phyloP scores from a whole-genome alignment of 2,888 invertebrate genomes.

The Achlya flavicornis region DNA sequence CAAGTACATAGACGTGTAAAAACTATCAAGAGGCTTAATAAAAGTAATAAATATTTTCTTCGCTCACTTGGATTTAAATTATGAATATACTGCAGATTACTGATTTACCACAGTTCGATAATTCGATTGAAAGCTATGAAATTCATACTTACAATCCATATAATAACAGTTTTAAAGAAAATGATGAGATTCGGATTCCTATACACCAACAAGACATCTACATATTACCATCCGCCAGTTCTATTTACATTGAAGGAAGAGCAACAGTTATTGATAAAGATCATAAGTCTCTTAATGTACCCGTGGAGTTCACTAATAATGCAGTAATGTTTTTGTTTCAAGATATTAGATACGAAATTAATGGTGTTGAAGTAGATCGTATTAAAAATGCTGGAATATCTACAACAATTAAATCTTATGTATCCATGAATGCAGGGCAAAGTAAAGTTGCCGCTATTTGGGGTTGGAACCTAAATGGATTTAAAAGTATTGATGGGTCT shows the following conservation, averaged over 20 bases:
- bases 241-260: constrained; percentile 22
- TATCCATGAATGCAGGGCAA: constrained; percentile 35
- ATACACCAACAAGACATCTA: constrained; percentile 26
- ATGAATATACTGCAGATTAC: constrained; percentile 24
- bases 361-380: constrained; percentile 24
- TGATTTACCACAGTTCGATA: constrained; percentile 20
- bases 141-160: constrained; percentile 29
- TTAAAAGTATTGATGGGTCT: constrained; percentile 27
- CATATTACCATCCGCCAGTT: constrained; percentile 24
- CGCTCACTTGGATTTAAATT: constrained; percentile 22
- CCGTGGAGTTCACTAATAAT: constrained; percentile 18
- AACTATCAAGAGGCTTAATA: constrained; percentile 20
- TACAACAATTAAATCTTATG: constrained; percentile 6
- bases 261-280: constrained; percentile 13
- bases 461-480: too few relatives aligned
- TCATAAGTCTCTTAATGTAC: constrained; percentile 14
- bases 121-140: constrained; percentile 23
- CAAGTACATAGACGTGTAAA: constrained; percentile 19
- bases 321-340: constrained; percentile 21
- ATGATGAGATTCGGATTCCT: constrained; percentile 30
- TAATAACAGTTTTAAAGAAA: constrained; percentile 25
- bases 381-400: constrained; percentile 20
- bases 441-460: constrained; percentile 34
- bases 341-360: constrained; percentile 25
- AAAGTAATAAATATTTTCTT: constrained; percentile 25